Evolutionary conservation across 1,140 invertebrate genomes (phyloP).

Genomic region (Mactra quadrangularis): DNA sequence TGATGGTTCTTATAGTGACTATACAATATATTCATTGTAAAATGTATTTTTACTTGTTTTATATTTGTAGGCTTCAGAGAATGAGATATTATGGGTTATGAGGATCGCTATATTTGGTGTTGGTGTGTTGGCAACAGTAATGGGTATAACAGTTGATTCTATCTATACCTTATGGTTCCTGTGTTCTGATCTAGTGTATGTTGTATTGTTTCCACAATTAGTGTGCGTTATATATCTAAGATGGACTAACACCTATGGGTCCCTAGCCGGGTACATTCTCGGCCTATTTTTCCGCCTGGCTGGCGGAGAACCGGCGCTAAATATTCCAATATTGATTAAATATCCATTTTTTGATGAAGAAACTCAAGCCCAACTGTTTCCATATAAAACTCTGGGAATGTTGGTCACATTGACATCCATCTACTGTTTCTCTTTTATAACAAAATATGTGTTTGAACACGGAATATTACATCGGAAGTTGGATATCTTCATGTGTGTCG

Average conservation of each 20-base stretch:
- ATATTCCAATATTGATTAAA: constrained; percentile 92
- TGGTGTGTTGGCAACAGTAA: constrained; percentile 94
- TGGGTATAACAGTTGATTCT: constrained; percentile 98
- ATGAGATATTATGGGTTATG: constrained; percentile 99
- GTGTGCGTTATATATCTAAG: constrained; percentile 95
- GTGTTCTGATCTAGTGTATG: constrained; percentile 98
- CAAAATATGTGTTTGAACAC: constrained; percentile 85
- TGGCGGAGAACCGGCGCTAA: constrained; percentile 94
- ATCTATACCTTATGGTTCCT: constrained; percentile 98
- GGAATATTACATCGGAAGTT: constrained; percentile 76
- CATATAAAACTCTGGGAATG: constrained; percentile 85
- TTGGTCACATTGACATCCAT: constrained; percentile 88
- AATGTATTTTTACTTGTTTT: not conserved
- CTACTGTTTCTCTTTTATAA: constrained; percentile 83
- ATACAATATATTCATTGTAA: no score
- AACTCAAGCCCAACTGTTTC: constrained; percentile 87
- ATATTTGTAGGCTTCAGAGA: constrained; percentile 81
- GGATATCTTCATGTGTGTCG: constrained; percentile 85
- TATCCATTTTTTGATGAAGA: constrained; percentile 93
- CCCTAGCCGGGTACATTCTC: constrained; percentile 91
- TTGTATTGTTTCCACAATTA: constrained; percentile 99
- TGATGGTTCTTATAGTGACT: no score
- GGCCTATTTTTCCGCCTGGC: constrained; percentile 93
- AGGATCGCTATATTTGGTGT: constrained; percentile 96
- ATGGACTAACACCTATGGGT: constrained; percentile 95